phyloP scores from a whole-genome alignment of 1,140 invertebrate genomes.

The Hyles vespertilio region DNA sequence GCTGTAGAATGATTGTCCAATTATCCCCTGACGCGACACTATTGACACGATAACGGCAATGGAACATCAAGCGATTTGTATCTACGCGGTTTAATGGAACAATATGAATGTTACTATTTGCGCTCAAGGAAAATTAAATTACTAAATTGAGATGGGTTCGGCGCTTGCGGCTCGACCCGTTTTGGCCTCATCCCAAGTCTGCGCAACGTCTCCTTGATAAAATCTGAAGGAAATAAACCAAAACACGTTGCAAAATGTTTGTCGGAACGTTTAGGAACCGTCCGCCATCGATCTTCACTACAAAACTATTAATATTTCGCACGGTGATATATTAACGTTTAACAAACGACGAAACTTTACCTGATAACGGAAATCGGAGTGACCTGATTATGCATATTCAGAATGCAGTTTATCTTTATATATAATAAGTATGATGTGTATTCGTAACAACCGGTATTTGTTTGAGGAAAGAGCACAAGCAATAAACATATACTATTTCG shows the following conservation, averaged over 20 bases:
- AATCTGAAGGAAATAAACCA: slow-evolving; percentile 33
- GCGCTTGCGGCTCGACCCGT: slow-evolving; percentile 23
- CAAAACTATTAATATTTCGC: too few species aligned
- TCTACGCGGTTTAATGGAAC: slow-evolving; percentile 5
- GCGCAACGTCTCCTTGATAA: slow-evolving; percentile 37
- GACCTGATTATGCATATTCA: too few species aligned
- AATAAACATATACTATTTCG: too few species aligned
- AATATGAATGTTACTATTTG: slow-evolving; percentile 14
- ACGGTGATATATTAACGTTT: too few species aligned
- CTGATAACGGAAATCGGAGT: too few species aligned
- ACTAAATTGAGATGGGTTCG: slow-evolving; percentile 15
- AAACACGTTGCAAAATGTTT: slow-evolving; percentile 35
- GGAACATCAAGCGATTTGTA: background rate
- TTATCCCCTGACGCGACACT: background rate
- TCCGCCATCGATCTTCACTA: too few species aligned
- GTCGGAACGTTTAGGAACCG: slow-evolving; percentile 6
- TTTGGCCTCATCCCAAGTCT: slow-evolving; percentile 51
- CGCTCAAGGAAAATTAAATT: slow-evolving; percentile 22
- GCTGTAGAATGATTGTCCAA: background rate
- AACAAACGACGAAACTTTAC: too few species aligned
- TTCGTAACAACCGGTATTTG: too few species aligned
- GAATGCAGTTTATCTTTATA: too few species aligned
- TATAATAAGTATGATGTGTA: too few species aligned
- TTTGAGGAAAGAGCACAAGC: too few species aligned
- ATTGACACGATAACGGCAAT: background rate